Conservation (phyloP, 2,113 vertebrate genomes). For the Sapayoa aenigma region DNA sequence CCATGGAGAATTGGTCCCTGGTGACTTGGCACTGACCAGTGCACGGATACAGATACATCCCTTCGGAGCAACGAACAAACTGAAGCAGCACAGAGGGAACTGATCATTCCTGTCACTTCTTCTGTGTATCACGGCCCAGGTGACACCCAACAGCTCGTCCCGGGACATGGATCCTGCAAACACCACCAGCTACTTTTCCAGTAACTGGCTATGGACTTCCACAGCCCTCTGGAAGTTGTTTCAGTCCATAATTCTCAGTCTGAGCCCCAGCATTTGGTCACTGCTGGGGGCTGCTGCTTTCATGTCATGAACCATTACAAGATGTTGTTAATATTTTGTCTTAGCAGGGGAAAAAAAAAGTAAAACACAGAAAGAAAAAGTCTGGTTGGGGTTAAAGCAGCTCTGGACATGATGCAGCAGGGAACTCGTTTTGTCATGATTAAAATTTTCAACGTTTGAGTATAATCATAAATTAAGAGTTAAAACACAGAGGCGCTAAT, state of each 20-base stretch:
- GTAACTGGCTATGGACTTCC: neutral
- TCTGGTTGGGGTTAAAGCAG: constrained; percentile 69
- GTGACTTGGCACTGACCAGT: constrained; percentile 65
- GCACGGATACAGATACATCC: neutral
- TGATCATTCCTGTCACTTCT: neutral
- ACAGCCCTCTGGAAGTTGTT: neutral
- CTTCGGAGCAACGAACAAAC: neutral
- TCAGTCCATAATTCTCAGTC: neutral
- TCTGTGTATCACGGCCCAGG: neutral
- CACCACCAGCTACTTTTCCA: neutral
- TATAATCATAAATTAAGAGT: constrained; percentile 80
- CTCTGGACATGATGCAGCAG: constrained; percentile 68
- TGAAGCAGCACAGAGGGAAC: constrained; percentile 35
- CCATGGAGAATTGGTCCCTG: constrained; percentile 76
- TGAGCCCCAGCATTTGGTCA: neutral
- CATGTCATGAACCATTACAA: constrained; percentile 36
- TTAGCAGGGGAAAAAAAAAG: neutral
- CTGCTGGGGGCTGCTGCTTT: neutral
- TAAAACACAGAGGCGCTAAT: constrained; percentile 72
- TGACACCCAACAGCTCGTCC: neutral
- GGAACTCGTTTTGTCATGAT: constrained; percentile 60
- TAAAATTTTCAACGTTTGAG: constrained; percentile 68
- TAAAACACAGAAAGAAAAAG: constrained; percentile 45
- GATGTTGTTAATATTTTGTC: constrained; percentile 3
- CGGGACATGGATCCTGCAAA: constrained; percentile 21